Percentiles rank a stretch among this genome's conserved stretches.
These are phyloP conservation scores for Xiphydria camelus DNA, from an alignment of 2,888 invertebrate species.

Conservation along the genomic window DNA sequence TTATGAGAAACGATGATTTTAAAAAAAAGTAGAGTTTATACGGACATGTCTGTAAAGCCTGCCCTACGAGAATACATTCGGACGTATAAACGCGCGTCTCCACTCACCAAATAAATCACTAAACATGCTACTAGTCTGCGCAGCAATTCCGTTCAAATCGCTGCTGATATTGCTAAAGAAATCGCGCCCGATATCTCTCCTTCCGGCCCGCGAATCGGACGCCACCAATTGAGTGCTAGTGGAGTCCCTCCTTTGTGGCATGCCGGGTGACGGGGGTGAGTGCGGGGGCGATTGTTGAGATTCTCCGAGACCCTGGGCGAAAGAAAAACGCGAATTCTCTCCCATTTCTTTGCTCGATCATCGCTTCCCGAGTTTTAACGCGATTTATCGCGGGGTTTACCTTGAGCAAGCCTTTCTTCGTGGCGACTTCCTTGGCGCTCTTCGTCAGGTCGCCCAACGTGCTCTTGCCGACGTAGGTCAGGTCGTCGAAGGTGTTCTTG, in stretches of 20 bases:
- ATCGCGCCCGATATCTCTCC: constrained; percentile 69
- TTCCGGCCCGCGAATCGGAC: constrained; percentile 60
- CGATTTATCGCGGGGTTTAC: constrained; percentile 59
- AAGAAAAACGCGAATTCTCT: neutral
- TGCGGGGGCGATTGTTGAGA: constrained; percentile 51
- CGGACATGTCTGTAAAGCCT: too few relatives aligned
- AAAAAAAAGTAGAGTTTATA: too few relatives aligned
- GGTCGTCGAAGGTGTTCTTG: constrained; percentile 84
- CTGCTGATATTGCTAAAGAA: constrained; percentile 91
- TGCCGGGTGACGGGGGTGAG: constrained; percentile 39
- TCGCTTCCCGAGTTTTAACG: neutral
- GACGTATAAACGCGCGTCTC: too few relatives aligned
- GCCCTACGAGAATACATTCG: too few relatives aligned
- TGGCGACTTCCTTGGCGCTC: constrained; percentile 85
- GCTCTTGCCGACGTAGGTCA: constrained; percentile 87
- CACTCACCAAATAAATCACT: constrained; percentile 84
- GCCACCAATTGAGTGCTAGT: constrained; percentile 66
- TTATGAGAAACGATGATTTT: too few relatives aligned
- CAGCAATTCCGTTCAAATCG: constrained; percentile 90
- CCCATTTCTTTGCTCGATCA: neutral
- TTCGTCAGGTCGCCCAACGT: constrained; percentile 89
- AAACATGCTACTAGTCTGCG: constrained; percentile 92
- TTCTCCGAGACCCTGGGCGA: constrained; percentile 58
- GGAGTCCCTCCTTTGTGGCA: constrained; percentile 62
- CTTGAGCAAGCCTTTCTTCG: constrained; percentile 83